Evolutionary conservation across 2,888 invertebrate species (phyloP), one percentile per base, ranked within the genome.

Genomic region (Eurytoma californica): DNA sequence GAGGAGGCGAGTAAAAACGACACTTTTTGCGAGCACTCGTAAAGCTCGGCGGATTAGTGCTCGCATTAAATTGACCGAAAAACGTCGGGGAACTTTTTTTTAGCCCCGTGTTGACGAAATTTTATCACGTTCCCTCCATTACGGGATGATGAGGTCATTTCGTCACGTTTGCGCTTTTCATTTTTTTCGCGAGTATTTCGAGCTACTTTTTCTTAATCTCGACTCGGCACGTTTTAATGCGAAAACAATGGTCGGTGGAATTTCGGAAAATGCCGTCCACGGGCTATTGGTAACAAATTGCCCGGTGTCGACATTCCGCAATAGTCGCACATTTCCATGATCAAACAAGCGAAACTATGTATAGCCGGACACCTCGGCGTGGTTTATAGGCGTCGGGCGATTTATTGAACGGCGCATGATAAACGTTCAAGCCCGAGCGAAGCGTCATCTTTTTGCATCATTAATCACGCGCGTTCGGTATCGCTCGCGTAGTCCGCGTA

Each of bases 371-470:
- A 47, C n/a, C 2, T 7, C 63, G n/a, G 63, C n/a, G 12, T 14
- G 24, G 20, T 9, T 7, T 53, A 18, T 39, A 55, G 53, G 53
- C 60, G 39, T 18, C 28, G 60, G 49, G 49, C 76, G 69, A 76
- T 76, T 70, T 57, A 70, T 76, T 65, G 76, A 70, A 20, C 63
- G 24, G n/a, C 69, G 60, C 18, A 75, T 53, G 68, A 75, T 68
- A 39, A 61, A 75, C 60, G 61, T 24, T 47, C 49, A n/a, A 7
- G 57, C 28, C 16, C 30, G 13, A 13, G 9, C 49, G 0, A 5
- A 3, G 63, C 65, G 39, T 65, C 65, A 55, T 72, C 72, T 73
- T 73, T 73, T 73, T 73, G 65, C 57, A 47, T 73, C 73, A 65
- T 73, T 73, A 73, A 73, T 73, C 73, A 65, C 18, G 55, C 39